Conservation (phyloP, 2,113 vertebrate species). For the Parotia lawesii region DNA sequence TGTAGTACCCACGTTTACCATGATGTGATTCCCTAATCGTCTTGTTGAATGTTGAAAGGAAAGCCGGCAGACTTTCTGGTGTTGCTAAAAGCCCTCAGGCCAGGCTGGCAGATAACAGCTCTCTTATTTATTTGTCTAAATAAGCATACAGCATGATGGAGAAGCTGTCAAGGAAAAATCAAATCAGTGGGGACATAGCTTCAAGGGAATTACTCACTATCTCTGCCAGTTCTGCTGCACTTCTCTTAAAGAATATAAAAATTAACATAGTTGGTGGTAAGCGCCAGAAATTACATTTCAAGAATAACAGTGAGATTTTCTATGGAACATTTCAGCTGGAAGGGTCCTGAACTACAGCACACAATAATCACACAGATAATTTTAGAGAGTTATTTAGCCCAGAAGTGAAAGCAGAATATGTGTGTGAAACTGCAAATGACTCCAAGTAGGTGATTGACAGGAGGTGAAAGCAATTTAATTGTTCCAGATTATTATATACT, state of each 20-base stretch:
- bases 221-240: slow-evolving; percentile 38
- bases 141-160: slow-evolving; percentile 69
- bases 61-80: slow-evolving; percentile 52
- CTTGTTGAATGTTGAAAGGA: slow-evolving; percentile 47
- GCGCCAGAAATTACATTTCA: slow-evolving; percentile 25
- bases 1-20: background rate
- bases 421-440: background rate
- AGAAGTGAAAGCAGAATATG: background rate
- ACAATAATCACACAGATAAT: background rate
- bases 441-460: background rate
- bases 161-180: slow-evolving; percentile 68
- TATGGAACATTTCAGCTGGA: slow-evolving; percentile 3
- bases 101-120: slow-evolving; percentile 60
- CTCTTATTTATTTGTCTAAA: slow-evolving; percentile 71
- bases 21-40: slow-evolving; percentile 24
- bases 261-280: slow-evolving; percentile 47
- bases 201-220: slow-evolving; percentile 61
- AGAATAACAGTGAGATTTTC: slow-evolving; percentile 30
- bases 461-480: background rate
- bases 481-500: background rate
- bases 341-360: slow-evolving; percentile 11
- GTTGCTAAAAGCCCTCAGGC: slow-evolving; percentile 63
- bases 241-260: slow-evolving; percentile 47
- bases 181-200: slow-evolving; percentile 60
- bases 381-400: background rate